phyloP scores from a whole-genome alignment of 23 tunicate genomes.

The Trididemnum miniatum region DNA sequence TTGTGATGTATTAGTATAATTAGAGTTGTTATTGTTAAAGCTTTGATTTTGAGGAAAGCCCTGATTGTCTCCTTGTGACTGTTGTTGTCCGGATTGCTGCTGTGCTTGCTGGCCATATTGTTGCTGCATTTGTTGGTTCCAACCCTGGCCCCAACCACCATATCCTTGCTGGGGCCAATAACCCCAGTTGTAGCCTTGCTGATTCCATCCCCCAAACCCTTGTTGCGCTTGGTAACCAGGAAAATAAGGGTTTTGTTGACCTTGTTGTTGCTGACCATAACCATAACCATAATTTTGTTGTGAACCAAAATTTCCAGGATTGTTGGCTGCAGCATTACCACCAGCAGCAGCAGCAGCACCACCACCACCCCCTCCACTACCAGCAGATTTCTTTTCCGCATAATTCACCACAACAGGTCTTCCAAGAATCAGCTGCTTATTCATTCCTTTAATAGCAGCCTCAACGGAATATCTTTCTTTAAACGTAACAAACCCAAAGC shows the following conservation, averaged over 20 bases:
- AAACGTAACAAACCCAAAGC: slow-evolving; percentile 61
- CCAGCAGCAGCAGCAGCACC: not conserved
- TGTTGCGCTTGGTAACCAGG: slow-evolving; percentile 16
- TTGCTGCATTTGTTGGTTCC: slow-evolving; percentile 20
- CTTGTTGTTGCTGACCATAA: slow-evolving; percentile 20
- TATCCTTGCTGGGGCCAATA: slow-evolving; percentile 52
- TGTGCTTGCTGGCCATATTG: not conserved
- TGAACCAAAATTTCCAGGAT: slow-evolving; percentile 2
- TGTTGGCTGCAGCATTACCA: not conserved
- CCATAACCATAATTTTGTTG: slow-evolving; percentile 25
- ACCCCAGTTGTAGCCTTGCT: slow-evolving; percentile 41
- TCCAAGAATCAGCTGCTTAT: slow-evolving; percentile 38
- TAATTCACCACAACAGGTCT: slow-evolving; percentile 53
- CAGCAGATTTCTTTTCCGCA: slow-evolving; percentile 57
- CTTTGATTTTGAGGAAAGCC: not conserved
- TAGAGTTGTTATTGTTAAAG: not conserved
- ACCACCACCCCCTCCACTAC: slow-evolving; percentile 14
- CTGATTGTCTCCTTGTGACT: not conserved
- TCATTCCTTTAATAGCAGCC: slow-evolving; percentile 50
- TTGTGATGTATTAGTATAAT: slow-evolving; percentile 15
- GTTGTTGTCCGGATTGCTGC: not conserved
- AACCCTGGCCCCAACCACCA: slow-evolving; percentile 51
- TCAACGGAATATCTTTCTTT: slow-evolving; percentile 54
- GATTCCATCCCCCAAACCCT: slow-evolving; percentile 37
- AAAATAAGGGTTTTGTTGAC: slow-evolving; percentile 6